Percentiles rank a stretch among this genome's conserved stretches.
phyloP scores from a whole-genome alignment of 2,113 vertebrate species.

The Sylvia atricapilla region DNA sequence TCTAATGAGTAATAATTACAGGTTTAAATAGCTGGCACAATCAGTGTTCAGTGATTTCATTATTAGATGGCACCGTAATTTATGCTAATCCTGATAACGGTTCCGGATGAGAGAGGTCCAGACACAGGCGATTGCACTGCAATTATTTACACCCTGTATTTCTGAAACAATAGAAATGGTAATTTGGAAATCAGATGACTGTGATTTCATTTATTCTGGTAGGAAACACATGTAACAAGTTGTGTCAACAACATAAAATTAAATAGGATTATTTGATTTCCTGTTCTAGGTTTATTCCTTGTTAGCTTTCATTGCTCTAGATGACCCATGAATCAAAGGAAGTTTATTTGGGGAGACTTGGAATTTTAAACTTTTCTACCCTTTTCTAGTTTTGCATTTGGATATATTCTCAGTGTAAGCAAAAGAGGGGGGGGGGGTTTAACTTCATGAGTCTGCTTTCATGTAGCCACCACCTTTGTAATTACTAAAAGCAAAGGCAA shows the following conservation, averaged over 20 bases:
- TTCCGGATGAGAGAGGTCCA: conserved; percentile 80
- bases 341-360: background rate
- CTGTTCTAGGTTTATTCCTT: background rate
- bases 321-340: background rate
- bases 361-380: background rate
- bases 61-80: conserved; percentile 81
- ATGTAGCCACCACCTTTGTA: background rate
- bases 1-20: conserved; percentile 81
- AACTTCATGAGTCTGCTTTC: background rate
- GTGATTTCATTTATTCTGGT: conserved; percentile 78
- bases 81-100: conserved; percentile 82
- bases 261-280: conserved; percentile 59
- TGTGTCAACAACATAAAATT: conserved; percentile 79
- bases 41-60: conserved; percentile 80
- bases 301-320: conserved; percentile 40
- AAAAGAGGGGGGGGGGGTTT: accelerated
- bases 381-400: background rate
- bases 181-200: conserved; percentile 79
- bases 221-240: conserved; percentile 79
- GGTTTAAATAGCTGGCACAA: conserved; percentile 80
- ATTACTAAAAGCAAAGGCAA: background rate
- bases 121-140: conserved; percentile 73
- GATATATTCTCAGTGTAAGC: background rate
- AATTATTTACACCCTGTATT: conserved; percentile 81
- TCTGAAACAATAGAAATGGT: conserved; percentile 79